Evolutionary conservation across 2,888 invertebrate species (phyloP), one percentile per base, ranked within the genome.

Genomic region (Stenodera caucasica): DNA sequence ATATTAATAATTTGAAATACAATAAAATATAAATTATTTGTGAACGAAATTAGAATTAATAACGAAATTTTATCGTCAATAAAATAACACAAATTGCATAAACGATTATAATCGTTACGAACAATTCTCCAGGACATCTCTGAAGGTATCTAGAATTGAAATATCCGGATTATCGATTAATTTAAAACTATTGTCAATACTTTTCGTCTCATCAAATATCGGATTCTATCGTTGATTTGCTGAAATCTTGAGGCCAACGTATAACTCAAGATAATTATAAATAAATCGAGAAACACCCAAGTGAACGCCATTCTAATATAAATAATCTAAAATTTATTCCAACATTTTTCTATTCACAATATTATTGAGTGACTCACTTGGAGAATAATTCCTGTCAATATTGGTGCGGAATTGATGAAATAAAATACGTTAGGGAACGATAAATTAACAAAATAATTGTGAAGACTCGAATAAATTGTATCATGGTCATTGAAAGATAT

Each of bases 271-370:
- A 59, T 29, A 11, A 63, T 54, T 9, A 63, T 59, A 18, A 63
- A 63, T 0, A 59, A 30, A 45, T 63, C 63, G 1, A 63, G 37
- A 50, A 63, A 63, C 2, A 59, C 59, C 63, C 59, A 63, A 15
- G 63, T 57, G 23, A 63, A 59, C 8, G 63, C 57, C 63, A 63
- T 63, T 51, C 63, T 30, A 2, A 59, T 59, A 49, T 59, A 35
- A n/a, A 57, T 18, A 0, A 55, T 5, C 55, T 55, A 12, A 15
- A 49, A 55, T 14, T 53, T 32, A 15, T 29, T 37, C 21, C 3
- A 29, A 8, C 18, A 23, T 1, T 12, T 21, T 37, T 3, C 1
- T 5, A 35, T 55, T n/a, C 9, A 23, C 12, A 11, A 18, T 15
- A 32, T 4, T 0, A 32, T 14, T n/a, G 12, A 53, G 12, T 32